Base-by-base conservation (phyloP, 2,888 invertebrate genomes). In the Luffia ferchaultella region DNA sequence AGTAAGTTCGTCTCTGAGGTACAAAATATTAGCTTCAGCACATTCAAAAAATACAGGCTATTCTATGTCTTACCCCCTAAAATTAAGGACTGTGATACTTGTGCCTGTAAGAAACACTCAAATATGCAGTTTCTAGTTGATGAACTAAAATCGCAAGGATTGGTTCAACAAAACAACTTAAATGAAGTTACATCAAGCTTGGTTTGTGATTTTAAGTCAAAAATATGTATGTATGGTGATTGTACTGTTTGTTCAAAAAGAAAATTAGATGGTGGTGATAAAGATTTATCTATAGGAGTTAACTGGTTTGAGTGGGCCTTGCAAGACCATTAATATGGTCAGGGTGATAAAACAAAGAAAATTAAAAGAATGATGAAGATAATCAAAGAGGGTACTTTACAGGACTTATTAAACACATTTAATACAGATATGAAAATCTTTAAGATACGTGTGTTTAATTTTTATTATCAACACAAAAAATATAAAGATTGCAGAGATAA, bases 21-120 rank as follows among this genome's bases (percentile, higher is more conserved):
- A 16, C 54, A 55, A 42, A 51, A 40, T 51, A 17, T 49, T 43
- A 52, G 47, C 17, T 54, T 49, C 42, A 44, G 51, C 9, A 43
- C 55, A 16, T 55, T 57, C 44, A 54, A 53, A 52, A 52, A 50
- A 40, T 52, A 53, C 49, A 45, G 51, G 19, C 57, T 53, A 1
- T 53, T 52, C 40, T n/a, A n/a, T 42, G 48, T 54, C n/a, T 18
- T 53, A 3, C 20, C 45, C 41, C 54, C 55, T 7, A 55, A 52
- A 49, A 16, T 52, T n/a, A 19, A 45, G 30, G 40, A 48, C 19
- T 16, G 54, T 15, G 51, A 54, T 18, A 54, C 48, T 16, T 54
- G 54, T 42, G 45, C 40, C 12, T 52, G 54, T 44, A 42, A 49
- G 12, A 54, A 54, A 48, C 54, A 54, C 17, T 50, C n/a, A 52